Evolutionary conservation across 2,888 invertebrate genomes (phyloP), one percentile per base, ranked within the genome.

Genomic region (Archips xylosteana): DNA sequence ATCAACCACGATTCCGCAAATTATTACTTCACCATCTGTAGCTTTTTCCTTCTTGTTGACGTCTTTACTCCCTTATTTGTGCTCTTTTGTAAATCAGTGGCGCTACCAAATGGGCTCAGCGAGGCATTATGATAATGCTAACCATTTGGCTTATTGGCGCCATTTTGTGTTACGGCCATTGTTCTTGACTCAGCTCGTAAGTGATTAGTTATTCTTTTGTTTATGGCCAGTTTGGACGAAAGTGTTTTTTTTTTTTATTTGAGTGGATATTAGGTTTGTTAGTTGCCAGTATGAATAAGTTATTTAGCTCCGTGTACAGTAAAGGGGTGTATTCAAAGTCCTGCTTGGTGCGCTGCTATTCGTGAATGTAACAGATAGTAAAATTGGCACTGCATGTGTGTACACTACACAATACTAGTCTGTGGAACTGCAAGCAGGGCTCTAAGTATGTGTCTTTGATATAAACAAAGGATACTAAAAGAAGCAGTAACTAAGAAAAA

Each of bases 101-200:
- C 32, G 51, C 42, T 42, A 51, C 13, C 12, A 47, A 64, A 64
- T 64, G 70, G 70, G 70, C 57, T 32, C 63, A n/a, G 54, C 42
- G 8, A 12, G 61, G 32, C 54, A 71, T 71, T 71, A 66, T 8
- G 51, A 66, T 66, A 66, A 71, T 66, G 62, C 23, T 57, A 32
- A 57, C 57, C 6, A 32, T 12, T 9, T 32, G 32, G 62, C 45
- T 63, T 63, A 63, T 63, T 63, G 62, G 23, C 62, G 32, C 32
- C 57, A 57, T 63, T 63, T 63, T 54, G 54, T 39, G 15, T 54
- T 47, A 63, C 15, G 45, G 23, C 9, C 62, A 23, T 63, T 63
- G 45, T 47, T 10, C 60, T n/a, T 4, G 57, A 23, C 23, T 61
- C 15, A 32, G 62, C 12, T 63, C 9, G 32, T 63, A 63, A 63